Evolutionary conservation across 1,140 invertebrate species (phyloP).

Genomic region (Geopemphigus sp.): DNA sequence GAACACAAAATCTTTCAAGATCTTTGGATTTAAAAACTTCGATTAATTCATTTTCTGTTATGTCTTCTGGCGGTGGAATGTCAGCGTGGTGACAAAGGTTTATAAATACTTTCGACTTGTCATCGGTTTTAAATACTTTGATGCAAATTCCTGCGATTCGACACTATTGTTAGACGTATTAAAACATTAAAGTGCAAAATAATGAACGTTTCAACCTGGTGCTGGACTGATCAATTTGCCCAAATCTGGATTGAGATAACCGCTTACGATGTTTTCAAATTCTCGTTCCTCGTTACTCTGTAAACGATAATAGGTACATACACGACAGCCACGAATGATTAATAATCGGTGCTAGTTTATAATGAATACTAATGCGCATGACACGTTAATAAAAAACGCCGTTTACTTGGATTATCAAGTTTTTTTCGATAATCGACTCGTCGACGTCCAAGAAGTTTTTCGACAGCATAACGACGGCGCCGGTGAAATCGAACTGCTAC

Average conservation of each 20-base stretch:
- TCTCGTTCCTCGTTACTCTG: constrained; percentile 41
- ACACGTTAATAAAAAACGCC: not conserved
- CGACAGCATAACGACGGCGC: not conserved
- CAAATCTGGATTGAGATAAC: constrained; percentile 11
- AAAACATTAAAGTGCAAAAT: not conserved
- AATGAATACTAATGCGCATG: no score
- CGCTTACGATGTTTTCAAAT: constrained; percentile 12
- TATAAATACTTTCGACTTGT: constrained; percentile 70
- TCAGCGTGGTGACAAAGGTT: constrained; percentile 75
- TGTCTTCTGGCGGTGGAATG: constrained; percentile 76
- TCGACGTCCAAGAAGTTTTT: constrained; percentile 40
- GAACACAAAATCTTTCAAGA: constrained; percentile 70
- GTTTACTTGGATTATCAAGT: constrained; percentile 14
- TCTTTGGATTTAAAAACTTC: constrained; percentile 70
- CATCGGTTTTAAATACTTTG: constrained; percentile 70
- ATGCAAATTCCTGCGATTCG: constrained; percentile 71
- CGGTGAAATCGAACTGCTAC: no score
- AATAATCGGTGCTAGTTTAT: not conserved
- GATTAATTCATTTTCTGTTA: constrained; percentile 72
- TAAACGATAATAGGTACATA: not conserved
- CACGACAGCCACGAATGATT: not conserved
- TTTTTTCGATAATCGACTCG: constrained; percentile 42
- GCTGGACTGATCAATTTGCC: constrained; percentile 33
- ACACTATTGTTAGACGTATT: not conserved
- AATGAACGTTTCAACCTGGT: constrained; percentile 1